Conservation (phyloP, 2,113 vertebrate genomes). For the Podilymbus podiceps region DNA sequence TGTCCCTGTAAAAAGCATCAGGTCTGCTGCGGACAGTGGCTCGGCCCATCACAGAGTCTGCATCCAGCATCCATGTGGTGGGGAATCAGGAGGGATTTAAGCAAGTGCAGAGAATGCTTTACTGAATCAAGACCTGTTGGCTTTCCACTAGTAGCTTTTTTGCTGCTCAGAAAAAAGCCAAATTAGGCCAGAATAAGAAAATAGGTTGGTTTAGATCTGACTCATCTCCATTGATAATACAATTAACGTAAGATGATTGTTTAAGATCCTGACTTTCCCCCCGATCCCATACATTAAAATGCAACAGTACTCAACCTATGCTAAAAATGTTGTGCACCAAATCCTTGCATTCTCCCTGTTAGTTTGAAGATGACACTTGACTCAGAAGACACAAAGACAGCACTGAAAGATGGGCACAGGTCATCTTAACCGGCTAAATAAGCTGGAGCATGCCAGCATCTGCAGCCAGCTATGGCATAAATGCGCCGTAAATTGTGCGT, state of each 20-base stretch:
- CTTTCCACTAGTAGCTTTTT: background rate
- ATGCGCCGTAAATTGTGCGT: accelerated
- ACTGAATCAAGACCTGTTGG: background rate
- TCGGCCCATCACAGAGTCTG: background rate
- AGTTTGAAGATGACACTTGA: background rate
- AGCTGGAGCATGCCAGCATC: accelerated
- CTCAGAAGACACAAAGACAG: background rate
- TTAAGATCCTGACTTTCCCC: background rate
- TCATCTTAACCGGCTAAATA: background rate
- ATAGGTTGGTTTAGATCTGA: background rate
- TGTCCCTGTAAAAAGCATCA: background rate
- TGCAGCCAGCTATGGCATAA: background rate
- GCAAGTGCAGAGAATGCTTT: background rate
- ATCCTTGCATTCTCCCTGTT: background rate
- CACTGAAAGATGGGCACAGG: background rate
- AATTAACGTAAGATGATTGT: background rate
- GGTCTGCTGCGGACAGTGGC: background rate
- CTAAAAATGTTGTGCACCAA: background rate
- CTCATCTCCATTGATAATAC: background rate
- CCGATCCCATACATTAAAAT: background rate
- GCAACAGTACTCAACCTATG: background rate
- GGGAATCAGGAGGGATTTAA: background rate
- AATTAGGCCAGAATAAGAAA: background rate
- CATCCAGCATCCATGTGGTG: background rate
- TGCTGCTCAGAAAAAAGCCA: background rate